phyloP scores from a whole-genome alignment of 2,113 vertebrate genomes.

The Phoxinus phoxinus region DNA sequence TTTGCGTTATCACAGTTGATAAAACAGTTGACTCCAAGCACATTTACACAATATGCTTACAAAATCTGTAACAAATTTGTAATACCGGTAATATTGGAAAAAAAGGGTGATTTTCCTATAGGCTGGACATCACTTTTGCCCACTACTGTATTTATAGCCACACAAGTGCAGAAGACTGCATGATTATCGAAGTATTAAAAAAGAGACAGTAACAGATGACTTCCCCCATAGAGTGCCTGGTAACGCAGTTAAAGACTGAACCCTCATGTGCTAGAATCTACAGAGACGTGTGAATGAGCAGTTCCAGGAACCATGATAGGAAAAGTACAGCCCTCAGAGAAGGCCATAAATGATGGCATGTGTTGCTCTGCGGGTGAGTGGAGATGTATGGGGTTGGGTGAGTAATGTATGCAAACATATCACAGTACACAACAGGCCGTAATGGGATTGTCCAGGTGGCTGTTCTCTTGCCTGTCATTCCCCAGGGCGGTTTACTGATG shows the following conservation, averaged over 20 bases:
- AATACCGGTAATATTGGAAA: too few relatives aligned
- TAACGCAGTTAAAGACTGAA: neutral
- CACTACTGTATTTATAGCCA: neutral
- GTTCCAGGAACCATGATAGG: conserved; percentile 35
- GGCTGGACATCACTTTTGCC: too few relatives aligned
- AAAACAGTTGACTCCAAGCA: too few relatives aligned
- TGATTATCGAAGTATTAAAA: neutral
- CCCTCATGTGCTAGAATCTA: neutral
- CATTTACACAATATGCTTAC: too few relatives aligned
- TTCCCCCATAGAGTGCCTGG: neutral
- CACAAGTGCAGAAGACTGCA: neutral
- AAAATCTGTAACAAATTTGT: too few relatives aligned
- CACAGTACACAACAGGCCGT: neutral
- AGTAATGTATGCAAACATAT: conserved; percentile 15
- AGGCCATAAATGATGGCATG: neutral
- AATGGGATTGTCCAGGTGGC: neutral
- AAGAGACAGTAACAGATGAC: neutral
- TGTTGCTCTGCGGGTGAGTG: neutral
- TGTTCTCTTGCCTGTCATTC: conserved; percentile 39
- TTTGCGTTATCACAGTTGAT: too few relatives aligned
- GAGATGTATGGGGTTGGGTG: neutral
- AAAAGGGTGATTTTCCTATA: too few relatives aligned
- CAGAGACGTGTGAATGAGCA: neutral
- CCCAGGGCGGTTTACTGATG: conserved; percentile 33
- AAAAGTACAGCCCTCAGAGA: conserved; percentile 22